Base-by-base conservation (phyloP, 2,797 vertebrate genomes). In the Rhadinocentrus ornatus region DNA sequence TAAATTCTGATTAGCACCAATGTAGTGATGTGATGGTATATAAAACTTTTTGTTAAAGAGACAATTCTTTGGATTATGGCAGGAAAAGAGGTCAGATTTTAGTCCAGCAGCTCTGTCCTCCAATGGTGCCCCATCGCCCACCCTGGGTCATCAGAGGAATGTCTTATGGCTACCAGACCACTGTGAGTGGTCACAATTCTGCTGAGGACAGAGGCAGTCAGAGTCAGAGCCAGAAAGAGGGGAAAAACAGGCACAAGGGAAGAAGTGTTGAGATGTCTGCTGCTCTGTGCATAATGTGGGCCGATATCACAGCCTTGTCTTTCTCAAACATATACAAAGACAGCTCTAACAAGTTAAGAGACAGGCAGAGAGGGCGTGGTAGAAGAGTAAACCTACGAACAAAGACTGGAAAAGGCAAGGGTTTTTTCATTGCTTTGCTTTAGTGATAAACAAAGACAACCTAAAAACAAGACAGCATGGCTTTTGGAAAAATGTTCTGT, bases 121-220 rank as follows among this genome's bases (percentile, higher is more conserved):
- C 68, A 20, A 15, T 61, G 48, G 27, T 34, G 84, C 64, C 78
- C 78, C 79, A 75, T 77, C 84, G 44, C 89, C 91, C 87, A 87
- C 88, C 62, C 24, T 3, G 77, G 80, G 85, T 78, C 86, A 81
- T 80, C 82, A 39, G 46, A 80, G 84, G 89, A 92, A 93, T 89
- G 90, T 64, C 78, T 78, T 69, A 65, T 74, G 73, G 85, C 71
- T 59, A 75, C 75, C 48, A 48, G 72, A 73, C 75, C 61, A 29
- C 81, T 88, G 81, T 90, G 88, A 92, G 85, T 78, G 86, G 82
- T 86, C 82, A 75, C 58, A 77, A 80, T 71, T 87, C 69, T 46
- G 77, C 77, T 78, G 79, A 87, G 80, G 69, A 80, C 7, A 81
- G 71, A 70, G 39, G 46, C 44, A 11, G 62, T 54, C 32, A 41